A percentile compares a stretch with the other conserved stretches of the same genome.
These are phyloP conservation scores for Siphamia tubifer DNA, from an alignment of 2,113 vertebrate genomes.

Conservation along the genomic window DNA sequence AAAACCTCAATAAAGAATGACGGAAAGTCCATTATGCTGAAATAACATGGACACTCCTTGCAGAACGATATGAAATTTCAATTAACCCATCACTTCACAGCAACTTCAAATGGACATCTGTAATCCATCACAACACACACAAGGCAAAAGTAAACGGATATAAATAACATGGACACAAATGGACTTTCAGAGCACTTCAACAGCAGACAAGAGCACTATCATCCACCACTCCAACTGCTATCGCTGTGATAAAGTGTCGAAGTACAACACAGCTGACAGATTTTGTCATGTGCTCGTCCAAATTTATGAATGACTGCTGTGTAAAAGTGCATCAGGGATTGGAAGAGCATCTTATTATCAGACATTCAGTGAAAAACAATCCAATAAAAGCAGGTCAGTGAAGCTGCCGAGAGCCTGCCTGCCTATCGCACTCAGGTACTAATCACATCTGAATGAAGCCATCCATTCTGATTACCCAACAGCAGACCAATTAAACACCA, in stretches of 20 bases:
- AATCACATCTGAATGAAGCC: slow-evolving; percentile 68
- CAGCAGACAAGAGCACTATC: slow-evolving; percentile 4
- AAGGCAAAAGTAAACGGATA: slow-evolving; percentile 1
- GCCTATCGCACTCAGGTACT: slow-evolving; percentile 24
- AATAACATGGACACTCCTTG: neutral
- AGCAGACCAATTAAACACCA: slow-evolving; percentile 62
- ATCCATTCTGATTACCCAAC: slow-evolving; percentile 62
- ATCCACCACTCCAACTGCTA: neutral
- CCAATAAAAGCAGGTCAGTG: slow-evolving; percentile 57
- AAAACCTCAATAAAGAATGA: neutral
- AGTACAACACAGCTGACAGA: neutral
- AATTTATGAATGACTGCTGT: slow-evolving; percentile 33
- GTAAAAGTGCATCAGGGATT: slow-evolving; percentile 5
- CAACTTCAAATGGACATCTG: slow-evolving; percentile 6
- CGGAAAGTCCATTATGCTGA: neutral
- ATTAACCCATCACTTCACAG: slow-evolving; percentile 7
- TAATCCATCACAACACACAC: slow-evolving; percentile 21
- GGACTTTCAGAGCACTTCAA: neutral
- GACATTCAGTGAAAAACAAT: slow-evolving; percentile 49
- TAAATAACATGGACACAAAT: slow-evolving; percentile 19
- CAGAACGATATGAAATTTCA: slow-evolving; percentile 15
- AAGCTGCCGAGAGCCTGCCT: slow-evolving; percentile 25
- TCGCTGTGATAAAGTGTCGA: slow-evolving; percentile 2
- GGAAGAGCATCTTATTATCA: slow-evolving; percentile 20
- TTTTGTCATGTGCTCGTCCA: neutral